Evolutionary conservation across 2,888 invertebrate species (phyloP).

Genomic region (Ectobius pallidus): DNA sequence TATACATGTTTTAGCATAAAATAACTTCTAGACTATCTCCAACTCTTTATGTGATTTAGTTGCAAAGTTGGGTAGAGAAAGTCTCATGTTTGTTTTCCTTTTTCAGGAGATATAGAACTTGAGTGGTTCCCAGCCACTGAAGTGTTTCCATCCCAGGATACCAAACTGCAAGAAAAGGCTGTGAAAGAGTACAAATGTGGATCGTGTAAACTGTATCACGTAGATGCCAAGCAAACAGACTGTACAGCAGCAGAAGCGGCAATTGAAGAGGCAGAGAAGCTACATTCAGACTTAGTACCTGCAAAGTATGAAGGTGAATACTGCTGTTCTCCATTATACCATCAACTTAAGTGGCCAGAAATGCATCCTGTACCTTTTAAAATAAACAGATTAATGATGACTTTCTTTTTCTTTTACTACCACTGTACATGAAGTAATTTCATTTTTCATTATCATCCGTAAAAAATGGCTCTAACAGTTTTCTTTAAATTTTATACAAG

Average conservation of each 20-base stretch:
- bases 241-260: slow-evolving; percentile 42
- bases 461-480: neutral
- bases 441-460: neutral
- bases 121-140: slow-evolving; percentile 20
- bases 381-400: neutral
- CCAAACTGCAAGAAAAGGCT: neutral
- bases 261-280: slow-evolving; percentile 45
- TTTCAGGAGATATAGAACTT: neutral
- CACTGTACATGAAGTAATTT: neutral
- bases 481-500: no score
- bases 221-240: slow-evolving; percentile 44
- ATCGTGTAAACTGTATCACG: slow-evolving; percentile 59
- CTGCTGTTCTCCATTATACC: neutral
- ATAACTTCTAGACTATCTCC: no score
- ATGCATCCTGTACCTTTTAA: neutral
- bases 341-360: neutral
- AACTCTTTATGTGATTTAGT: no score
- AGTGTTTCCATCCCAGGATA: neutral
- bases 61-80: no score
- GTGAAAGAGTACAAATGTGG: slow-evolving; percentile 49
- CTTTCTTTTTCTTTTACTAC: neutral
- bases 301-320: slow-evolving; percentile 78
- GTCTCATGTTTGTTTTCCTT: no score
- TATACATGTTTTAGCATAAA: no score
- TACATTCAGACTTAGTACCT: slow-evolving; percentile 74